phyloP scores from a whole-genome alignment of 2,888 invertebrate genomes.

The Caenorhabditis zanzibari region DNA sequence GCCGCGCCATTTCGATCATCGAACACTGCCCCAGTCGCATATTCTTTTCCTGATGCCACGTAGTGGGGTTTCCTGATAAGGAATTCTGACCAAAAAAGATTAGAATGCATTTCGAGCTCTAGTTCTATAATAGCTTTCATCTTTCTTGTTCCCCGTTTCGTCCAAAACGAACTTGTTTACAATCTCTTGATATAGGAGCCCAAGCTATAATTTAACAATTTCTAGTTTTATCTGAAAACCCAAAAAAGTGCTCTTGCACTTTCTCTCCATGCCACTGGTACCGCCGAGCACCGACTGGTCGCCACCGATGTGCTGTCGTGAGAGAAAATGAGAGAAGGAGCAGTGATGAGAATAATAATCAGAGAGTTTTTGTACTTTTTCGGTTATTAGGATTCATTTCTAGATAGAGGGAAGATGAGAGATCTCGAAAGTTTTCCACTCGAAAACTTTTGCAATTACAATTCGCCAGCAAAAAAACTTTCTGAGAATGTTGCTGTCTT shows the following conservation, averaged over 20 bases:
- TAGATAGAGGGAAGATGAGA: neutral
- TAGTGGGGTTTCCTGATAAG: constrained; percentile 35
- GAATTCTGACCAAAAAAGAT: constrained; percentile 35
- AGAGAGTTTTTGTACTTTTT: constrained; percentile 37
- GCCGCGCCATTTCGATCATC: constrained; percentile 34
- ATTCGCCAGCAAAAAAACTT: too few relatives aligned
- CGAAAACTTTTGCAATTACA: too few relatives aligned
- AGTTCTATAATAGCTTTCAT: constrained; percentile 1
- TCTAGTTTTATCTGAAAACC: constrained; percentile 20
- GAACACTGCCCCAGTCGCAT: constrained; percentile 42
- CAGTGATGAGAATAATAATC: constrained; percentile 19
- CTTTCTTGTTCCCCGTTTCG: neutral
- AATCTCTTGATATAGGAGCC: too few relatives aligned
- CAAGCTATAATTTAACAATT: neutral
- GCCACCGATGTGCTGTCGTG: constrained; percentile 18
- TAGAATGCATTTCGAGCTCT: constrained; percentile 31
- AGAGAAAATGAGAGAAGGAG: constrained; percentile 28
- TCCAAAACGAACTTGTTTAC: constrained; percentile 5
- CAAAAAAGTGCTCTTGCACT: constrained; percentile 37
- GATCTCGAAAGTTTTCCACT: neutral
- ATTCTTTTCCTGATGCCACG: constrained; percentile 22
- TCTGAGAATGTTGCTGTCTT: too few relatives aligned
- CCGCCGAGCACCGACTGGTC: constrained; percentile 52
- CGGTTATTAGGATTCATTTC: too few relatives aligned
- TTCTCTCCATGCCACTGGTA: constrained; percentile 31